Evolutionary conservation across 2,797 vertebrate genomes (phyloP), one percentile per base, ranked within the genome.

Genomic region (Sebastes alutus): DNA sequence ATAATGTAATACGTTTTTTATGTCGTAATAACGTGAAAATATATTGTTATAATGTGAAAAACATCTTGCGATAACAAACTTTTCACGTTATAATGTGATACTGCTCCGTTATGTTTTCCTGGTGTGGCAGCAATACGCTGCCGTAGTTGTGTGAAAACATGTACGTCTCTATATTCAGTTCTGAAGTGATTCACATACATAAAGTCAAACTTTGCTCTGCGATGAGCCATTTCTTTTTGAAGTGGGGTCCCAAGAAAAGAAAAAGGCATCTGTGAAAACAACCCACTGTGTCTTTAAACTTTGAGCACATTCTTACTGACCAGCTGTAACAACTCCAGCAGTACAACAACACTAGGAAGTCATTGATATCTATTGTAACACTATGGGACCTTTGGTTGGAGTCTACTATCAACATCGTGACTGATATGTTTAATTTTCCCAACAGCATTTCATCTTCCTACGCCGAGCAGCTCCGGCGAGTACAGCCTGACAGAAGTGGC

Each of bases 221-320:
- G 84, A 90, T 88, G 90, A 95, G 87, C 83, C 87, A 78, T 90
- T 93, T 91, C 92, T 92, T 96, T 97, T 96, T 98, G 96, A 99
- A 97, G 96, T 97, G 89, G 80, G 93, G 92, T 95, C 95, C 84
- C 64, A 77, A 89, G 77, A 76, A 77, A 84, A 83, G 94, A 96
- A 94, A 90, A 90, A 95, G 88, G 96, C 97, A 98, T 98, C 97
- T 99, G 97, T 97, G 89, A 95, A 98, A 99, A 98, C 97, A 99
- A 96, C 93, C 95, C 94, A 95, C 91, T 96, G 96, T 96, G 95
- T 95, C 96, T 97, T 96, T 97, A 97, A 97, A 97, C 96, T 96
- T 95, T 95, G 95, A 96, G 94, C 94, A 94, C 95, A 96, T 96
- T 97, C 97, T 96, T 90, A 84, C 88, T 83, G 91, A 88, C 94